A percentile compares a stretch with the other conserved stretches of the same genome.
These are phyloP conservation scores for Cetoscarus ocellatus DNA, from an alignment of 2,797 vertebrate genomes.

Conservation along the genomic window DNA sequence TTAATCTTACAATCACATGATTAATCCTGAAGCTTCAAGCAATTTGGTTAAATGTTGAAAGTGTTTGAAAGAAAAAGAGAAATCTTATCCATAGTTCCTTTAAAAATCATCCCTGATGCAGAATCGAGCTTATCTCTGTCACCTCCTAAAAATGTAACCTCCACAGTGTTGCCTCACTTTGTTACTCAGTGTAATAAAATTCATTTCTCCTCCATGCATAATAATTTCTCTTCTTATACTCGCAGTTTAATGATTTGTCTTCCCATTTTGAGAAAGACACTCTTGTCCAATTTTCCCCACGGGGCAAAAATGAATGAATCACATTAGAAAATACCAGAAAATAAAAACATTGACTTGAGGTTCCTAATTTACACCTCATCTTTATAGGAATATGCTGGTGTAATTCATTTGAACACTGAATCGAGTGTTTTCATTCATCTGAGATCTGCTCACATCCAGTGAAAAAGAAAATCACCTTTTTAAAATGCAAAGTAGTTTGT, in stretches of 20 bases:
- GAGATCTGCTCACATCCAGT: neutral
- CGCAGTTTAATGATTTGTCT: slow-evolving; percentile 45
- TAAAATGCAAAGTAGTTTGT: neutral
- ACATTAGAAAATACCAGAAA: slow-evolving; percentile 11
- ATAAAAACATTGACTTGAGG: slow-evolving; percentile 18
- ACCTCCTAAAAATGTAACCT: neutral
- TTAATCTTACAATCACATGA: no score
- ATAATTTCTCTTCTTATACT: slow-evolving; percentile 58
- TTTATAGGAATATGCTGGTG: slow-evolving; percentile 10
- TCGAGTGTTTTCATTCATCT: neutral
- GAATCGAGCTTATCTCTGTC: slow-evolving; percentile 8
- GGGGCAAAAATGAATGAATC: slow-evolving; percentile 17
- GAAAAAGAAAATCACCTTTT: neutral
- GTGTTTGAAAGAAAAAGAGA: neutral
- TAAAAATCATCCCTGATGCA: neutral
- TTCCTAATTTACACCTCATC: slow-evolving; percentile 23
- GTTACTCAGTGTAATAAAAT: slow-evolving; percentile 40
- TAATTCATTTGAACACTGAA: slow-evolving; percentile 1
- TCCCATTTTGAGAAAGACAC: slow-evolving; percentile 30
- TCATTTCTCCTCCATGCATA: slow-evolving; percentile 19
- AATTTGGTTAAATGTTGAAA: no score
- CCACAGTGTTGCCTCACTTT: slow-evolving; percentile 5
- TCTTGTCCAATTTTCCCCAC: slow-evolving; percentile 3
- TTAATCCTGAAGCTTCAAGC: no score
- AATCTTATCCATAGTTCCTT: neutral